phyloP scores from a whole-genome alignment of 2,888 invertebrate genomes.

The Leistus spinibarbis region DNA sequence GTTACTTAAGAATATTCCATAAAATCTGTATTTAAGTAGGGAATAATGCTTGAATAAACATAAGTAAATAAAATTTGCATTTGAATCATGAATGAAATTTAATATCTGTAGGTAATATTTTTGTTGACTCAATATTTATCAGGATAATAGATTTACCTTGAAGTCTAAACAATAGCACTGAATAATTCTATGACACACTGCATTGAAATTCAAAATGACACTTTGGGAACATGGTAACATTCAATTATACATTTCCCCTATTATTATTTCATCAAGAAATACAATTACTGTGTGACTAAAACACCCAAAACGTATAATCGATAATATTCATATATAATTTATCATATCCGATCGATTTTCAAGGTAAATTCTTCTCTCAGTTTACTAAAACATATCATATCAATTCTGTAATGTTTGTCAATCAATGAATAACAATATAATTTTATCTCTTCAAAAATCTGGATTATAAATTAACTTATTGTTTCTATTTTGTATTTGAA shows the following conservation, averaged over 20 bases:
- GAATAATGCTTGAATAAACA: neutral
- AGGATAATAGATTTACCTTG: neutral
- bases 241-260: neutral
- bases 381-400: no score
- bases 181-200: neutral
- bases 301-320: neutral
- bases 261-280: neutral
- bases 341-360: neutral
- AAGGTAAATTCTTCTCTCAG: neutral
- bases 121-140: neutral
- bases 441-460: no score
- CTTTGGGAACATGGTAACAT: neutral
- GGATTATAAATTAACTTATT: no score
- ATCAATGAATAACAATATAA: neutral
- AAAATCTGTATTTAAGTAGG: neutral
- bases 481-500: no score
- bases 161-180: neutral
- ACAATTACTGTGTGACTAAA: neutral
- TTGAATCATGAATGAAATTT: neutral
- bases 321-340: neutral
- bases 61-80: neutral
- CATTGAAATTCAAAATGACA: neutral
- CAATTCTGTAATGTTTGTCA: neutral
- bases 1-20: neutral
- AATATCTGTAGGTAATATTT: neutral